These are phyloP conservation scores for Numenius arquata DNA, from an alignment of 2,113 vertebrate species.

Conservation along the genomic window DNA sequence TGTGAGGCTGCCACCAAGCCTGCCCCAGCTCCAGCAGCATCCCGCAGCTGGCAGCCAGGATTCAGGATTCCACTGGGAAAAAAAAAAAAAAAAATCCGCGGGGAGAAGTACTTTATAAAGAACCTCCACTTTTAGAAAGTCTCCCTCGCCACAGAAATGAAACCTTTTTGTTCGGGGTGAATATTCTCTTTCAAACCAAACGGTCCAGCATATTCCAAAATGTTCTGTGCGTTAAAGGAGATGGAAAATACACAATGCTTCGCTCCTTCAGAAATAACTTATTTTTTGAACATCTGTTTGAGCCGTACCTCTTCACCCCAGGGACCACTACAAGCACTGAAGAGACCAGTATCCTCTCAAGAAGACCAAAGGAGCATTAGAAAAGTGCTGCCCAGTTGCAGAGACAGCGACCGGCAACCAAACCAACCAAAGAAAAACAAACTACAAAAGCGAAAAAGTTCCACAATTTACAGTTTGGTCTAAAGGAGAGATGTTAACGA, in stretches of 20 bases:
- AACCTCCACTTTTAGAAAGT: not conserved
- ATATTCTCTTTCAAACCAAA: constrained; percentile 1
- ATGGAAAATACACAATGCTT: not conserved
- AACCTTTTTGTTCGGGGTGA: not conserved
- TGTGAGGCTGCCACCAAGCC: constrained; percentile 9
- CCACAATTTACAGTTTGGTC: not conserved
- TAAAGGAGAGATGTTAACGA: not conserved
- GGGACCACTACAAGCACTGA: not conserved
- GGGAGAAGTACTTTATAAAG: not conserved
- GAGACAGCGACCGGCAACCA: not conserved
- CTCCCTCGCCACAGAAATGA: not conserved
- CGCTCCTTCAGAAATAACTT: not conserved
- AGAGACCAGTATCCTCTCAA: not conserved
- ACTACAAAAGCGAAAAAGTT: not conserved
- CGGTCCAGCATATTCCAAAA: not conserved
- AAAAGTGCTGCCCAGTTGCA: not conserved
- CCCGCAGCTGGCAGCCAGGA: not conserved
- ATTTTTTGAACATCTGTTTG: not conserved
- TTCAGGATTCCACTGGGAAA: not conserved
- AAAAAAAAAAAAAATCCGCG: not conserved
- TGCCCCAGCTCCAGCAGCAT: not conserved
- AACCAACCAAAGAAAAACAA: not conserved
- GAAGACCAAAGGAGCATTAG: not conserved
- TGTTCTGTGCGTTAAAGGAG: not conserved
- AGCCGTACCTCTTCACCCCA: not conserved